Conservation (phyloP, 2,797 vertebrate species). For the Buphagus erythrorhynchus region DNA sequence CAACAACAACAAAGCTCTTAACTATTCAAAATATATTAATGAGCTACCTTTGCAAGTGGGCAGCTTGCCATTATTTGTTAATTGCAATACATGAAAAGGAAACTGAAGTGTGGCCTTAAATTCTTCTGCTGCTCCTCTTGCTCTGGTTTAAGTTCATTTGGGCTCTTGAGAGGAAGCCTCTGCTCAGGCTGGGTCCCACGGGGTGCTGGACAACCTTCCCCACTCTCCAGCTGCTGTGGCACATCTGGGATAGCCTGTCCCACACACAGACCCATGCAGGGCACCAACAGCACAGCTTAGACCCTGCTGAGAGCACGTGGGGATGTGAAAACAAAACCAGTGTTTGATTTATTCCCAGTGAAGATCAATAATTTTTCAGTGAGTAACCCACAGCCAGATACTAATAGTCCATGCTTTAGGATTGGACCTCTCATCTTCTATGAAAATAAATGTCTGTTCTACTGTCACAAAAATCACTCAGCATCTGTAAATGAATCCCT, state of each 20-base stretch:
- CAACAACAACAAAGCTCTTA: not conserved
- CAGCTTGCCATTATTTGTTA: slow-evolving; percentile 2
- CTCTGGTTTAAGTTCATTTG: not conserved
- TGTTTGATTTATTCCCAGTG: not conserved
- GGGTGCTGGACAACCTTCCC: not conserved
- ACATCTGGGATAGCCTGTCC: not conserved
- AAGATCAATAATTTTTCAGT: not conserved
- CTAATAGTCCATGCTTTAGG: not conserved
- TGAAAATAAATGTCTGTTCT: not conserved
- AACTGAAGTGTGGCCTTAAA: not conserved
- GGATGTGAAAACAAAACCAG: not conserved
- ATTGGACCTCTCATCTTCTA: not conserved
- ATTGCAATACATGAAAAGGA: not conserved
- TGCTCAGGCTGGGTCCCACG: rapidly evolving
- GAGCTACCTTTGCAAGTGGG: not conserved
- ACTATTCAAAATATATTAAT: not conserved
- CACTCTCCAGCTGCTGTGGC: rapidly evolving
- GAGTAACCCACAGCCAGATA: not conserved
- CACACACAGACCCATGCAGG: rapidly evolving
- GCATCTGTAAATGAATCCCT: slow-evolving; percentile 19
- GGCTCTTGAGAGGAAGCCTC: not conserved
- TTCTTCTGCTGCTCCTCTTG: not conserved
- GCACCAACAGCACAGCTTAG: rapidly evolving
- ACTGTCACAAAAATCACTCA: not conserved
- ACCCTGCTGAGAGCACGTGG: not conserved